Evolutionary conservation across 2,888 invertebrate genomes (phyloP).

Genomic region (Eristalis intricaria): DNA sequence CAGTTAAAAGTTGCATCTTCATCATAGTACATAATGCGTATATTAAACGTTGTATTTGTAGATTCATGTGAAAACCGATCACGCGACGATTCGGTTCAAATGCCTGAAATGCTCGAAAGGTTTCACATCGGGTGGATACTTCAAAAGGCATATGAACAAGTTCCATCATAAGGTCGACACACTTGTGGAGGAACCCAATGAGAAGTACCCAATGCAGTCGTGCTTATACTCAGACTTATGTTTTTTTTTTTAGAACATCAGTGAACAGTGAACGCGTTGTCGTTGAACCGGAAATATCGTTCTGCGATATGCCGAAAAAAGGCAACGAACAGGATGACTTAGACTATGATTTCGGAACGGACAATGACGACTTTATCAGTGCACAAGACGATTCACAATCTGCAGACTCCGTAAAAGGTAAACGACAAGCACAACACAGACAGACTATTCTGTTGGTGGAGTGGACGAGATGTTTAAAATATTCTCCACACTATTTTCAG

Average conservation of each 20-base stretch:
- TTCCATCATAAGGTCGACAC: conserved; percentile 12
- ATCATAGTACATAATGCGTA: neutral
- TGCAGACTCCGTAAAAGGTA: conserved; percentile 43
- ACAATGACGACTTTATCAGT: conserved; percentile 10
- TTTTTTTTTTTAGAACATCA: conserved; percentile 11
- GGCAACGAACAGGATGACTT: conserved; percentile 10
- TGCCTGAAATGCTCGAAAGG: conserved; percentile 42
- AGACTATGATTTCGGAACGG: conserved; percentile 19
- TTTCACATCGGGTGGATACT: conserved; percentile 43
- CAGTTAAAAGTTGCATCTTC: conserved; percentile 14
- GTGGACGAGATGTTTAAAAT: too few species aligned
- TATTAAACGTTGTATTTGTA: neutral
- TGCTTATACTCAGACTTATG: neutral
- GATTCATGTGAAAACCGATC: neutral
- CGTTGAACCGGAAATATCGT: neutral
- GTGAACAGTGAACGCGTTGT: conserved; percentile 14
- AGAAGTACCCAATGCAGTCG: conserved; percentile 12
- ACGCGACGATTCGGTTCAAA: neutral
- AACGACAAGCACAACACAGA: neutral
- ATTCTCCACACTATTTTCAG: neutral
- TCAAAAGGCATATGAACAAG: conserved; percentile 42
- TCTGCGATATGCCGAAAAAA: neutral
- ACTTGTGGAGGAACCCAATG: neutral
- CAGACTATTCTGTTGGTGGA: too few species aligned
- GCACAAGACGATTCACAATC: conserved; percentile 7